Base-by-base conservation (phyloP, 1,140 invertebrate genomes). In the Papilio polytes region DNA sequence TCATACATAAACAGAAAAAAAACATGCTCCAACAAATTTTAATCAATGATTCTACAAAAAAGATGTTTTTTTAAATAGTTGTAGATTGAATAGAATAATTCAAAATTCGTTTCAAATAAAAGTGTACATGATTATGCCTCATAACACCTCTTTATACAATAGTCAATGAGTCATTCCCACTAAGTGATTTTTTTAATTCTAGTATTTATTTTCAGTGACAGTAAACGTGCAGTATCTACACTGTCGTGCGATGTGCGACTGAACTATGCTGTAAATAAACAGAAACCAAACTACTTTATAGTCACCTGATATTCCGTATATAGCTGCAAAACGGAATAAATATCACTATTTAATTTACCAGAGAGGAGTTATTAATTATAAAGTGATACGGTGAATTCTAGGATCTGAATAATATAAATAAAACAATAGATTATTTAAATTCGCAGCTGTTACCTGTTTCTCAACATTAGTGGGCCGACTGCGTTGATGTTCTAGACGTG, bases 401-500 rank as follows among this genome's bases (percentile, higher is more conserved):
- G 36, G 7, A 41, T 0, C 36, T 41, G 36, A 0, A 41, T 41
- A 8, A 41, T 8, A 41, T 41, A 8, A 41, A 4, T 41, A 41
- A 41, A 41, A 8, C 36, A 41, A 41, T 36, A 36, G 36, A 36
- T 6, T 6, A 36, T 8, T 41, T 41, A 8, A 41, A 41, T 41
- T 41, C 36, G 36, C 7, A 41, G 36, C 36, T 41, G 36, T 22
- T 94, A 97, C 97, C 96, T 97, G 97, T 94, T 97, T 97, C 88
- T 97, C 97, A 91, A 97, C 97, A 63, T 97, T 96, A 18, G 96
- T 97, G 81, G 97, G 97, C 78, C 97, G 97, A 48, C 92, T 95
- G 81, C 95, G 93, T 87, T 94, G 95, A 80, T 90, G 91, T 80
- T 94, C 95, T 74, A 92, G 83, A 84, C 92, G 87, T 20, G 88